Base-by-base conservation (phyloP, 2,113 vertebrate genomes). In the Aldabrachelys gigantea region DNA sequence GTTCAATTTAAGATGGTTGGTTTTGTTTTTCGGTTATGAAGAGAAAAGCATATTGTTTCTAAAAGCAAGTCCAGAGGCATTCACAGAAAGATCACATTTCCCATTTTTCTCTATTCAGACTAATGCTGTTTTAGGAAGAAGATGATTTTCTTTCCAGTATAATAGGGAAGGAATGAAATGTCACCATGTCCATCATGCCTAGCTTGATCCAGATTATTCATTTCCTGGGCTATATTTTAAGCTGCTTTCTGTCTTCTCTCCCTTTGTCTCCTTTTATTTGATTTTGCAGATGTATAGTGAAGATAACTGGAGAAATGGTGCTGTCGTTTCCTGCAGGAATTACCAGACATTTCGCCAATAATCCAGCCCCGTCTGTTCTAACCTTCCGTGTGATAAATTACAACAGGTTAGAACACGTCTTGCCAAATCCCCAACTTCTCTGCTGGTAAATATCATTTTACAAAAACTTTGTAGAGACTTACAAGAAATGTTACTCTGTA, bases 291-390 rank as follows among this genome's bases (percentile, higher is more conserved):
- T 99, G 99, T 94, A 99, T 99, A 47, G 99, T 99, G 95, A 99
- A 99, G 98, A 99, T 99, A 96, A 99, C 99, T 0, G 99, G 99
- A 94, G 99, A 99, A 98, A 99, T 99, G 99, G 99, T 99, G 91
- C 97, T 99, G 96, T 99, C 99, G 1, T 99, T 99, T 93, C 99
- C 99, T 4, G 99, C 99, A 0, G 99, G 99, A 90, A 99, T 99
- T 97, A 99, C 99, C 95, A 98, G 99, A 80, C 99, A 99, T 95
- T 99, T 99, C 94, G 98, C 99, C 94, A 99, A 98, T 96, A 99
- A 99, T 94, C 99, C 99, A 0, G 93, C 98, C n/a, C 99, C 99
- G 4, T 99, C 99, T 0, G 97, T 99, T 92, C 99, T 99, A 97
- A 99, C 99, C 80, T 99, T 99, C 94, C 99, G 98, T 1, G 99